Evolutionary conservation across 35 echinoderm and acorn worm genomes (phyloP).

Genomic region (Ophiothrix spiculata): DNA sequence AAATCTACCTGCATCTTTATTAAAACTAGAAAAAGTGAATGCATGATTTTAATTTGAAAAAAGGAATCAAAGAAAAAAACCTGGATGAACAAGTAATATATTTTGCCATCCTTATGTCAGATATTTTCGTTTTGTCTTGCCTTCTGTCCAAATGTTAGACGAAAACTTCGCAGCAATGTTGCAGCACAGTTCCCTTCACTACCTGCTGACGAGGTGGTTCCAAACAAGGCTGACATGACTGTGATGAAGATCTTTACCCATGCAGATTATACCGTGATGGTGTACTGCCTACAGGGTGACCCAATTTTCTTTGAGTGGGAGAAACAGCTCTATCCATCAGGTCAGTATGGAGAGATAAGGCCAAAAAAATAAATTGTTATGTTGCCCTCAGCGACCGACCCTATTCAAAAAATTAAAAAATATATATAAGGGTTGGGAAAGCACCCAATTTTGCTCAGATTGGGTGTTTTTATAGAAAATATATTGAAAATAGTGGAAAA

Average conservation of each 20-base stretch:
- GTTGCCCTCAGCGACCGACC: too few species aligned
- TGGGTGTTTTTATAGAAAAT: too few species aligned
- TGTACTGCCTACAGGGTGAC: slow-evolving; percentile 61
- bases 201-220: slow-evolving; percentile 58
- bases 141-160: background rate
- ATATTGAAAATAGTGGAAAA: too few species aligned
- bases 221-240: slow-evolving; percentile 86
- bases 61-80: too few species aligned
- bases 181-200: slow-evolving; percentile 55
- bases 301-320: slow-evolving; percentile 87
- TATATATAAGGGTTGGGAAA: too few species aligned
- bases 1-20: too few species aligned
- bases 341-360: too few species aligned
- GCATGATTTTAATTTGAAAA: too few species aligned
- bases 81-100: background rate
- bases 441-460: too few species aligned
- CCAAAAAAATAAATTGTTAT: too few species aligned
- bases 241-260: slow-evolving; percentile 88
- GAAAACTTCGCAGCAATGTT: slow-evolving; percentile 22
- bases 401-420: too few species aligned
- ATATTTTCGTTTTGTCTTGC: background rate
- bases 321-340: slow-evolving; percentile 88
- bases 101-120: background rate
- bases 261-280: slow-evolving; percentile 47
- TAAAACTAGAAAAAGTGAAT: too few species aligned